A percentile compares a stretch with the other conserved stretches of the same genome.
phyloP scores from a whole-genome alignment of 2,888 invertebrate species.

The Callyntrura guangdongensis region DNA sequence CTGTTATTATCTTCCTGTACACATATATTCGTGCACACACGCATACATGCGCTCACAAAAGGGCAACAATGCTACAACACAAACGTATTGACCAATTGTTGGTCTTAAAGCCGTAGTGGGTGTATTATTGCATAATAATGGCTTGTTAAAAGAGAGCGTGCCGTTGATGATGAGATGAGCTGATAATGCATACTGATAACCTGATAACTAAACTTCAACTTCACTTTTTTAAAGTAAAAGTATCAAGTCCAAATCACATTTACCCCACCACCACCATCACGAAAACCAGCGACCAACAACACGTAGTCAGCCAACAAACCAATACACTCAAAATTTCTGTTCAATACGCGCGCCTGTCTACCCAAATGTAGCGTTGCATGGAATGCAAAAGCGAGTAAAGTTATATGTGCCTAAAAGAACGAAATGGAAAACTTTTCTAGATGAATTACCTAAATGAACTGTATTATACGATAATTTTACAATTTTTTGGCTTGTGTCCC shows the following conservation, averaged over 20 bases:
- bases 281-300: neutral
- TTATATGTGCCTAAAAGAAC: constrained; percentile 38
- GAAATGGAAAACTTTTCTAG: constrained; percentile 50
- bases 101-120: neutral
- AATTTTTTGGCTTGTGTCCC: constrained; percentile 37
- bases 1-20: neutral
- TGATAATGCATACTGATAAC: constrained; percentile 41
- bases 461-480: neutral
- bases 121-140: constrained; percentile 43
- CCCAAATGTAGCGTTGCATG: neutral
- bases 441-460: constrained; percentile 1
- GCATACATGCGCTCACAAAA: neutral
- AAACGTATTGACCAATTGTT: neutral
- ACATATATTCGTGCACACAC: neutral
- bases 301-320: constrained; percentile 14
- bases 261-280: neutral
- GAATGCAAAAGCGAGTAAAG: constrained; percentile 4
- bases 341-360: neutral
- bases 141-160: constrained; percentile 46
- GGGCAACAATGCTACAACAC: constrained; percentile 6
- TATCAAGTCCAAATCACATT: constrained; percentile 47
- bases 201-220: constrained; percentile 47
- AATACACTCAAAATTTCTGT: constrained; percentile 9
- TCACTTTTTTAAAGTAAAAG: constrained; percentile 49
- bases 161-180: constrained; percentile 41